phyloP scores from a whole-genome alignment of 1,140 invertebrate species.

The Oncopodura yosiiana region DNA sequence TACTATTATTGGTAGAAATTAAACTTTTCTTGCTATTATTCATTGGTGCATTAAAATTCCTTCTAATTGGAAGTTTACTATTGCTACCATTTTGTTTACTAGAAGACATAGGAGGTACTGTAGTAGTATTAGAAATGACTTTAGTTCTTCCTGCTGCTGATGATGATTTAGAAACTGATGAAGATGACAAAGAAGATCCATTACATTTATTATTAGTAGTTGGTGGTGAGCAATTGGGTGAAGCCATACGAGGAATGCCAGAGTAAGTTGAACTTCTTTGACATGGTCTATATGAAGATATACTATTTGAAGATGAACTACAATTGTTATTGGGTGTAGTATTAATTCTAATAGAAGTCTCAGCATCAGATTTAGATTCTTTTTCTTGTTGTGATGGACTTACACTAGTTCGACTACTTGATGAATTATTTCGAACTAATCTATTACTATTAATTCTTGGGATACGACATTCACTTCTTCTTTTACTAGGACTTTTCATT shows the following conservation, averaged over 20 bases:
- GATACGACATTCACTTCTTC: slow-evolving; percentile 21
- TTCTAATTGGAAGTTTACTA: slow-evolving; percentile 9
- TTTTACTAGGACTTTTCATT: slow-evolving; percentile 16
- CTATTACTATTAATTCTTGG: slow-evolving; percentile 12
- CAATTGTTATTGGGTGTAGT: slow-evolving; percentile 8
- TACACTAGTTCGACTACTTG: slow-evolving; percentile 1
- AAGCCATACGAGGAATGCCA: slow-evolving; percentile 25
- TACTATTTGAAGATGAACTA: slow-evolving; percentile 7
- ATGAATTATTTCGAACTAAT: slow-evolving; percentile 1
- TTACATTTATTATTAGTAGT: not conserved
- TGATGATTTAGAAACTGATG: not conserved
- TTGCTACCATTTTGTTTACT: too few relatives aligned
- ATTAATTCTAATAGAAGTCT: not conserved
- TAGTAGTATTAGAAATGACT: not conserved
- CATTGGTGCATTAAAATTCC: not conserved
- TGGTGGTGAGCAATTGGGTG: not conserved
- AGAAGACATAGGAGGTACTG: too few relatives aligned
- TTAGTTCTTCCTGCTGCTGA: not conserved
- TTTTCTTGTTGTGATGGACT: not conserved
- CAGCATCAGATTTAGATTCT: slow-evolving; percentile 9
- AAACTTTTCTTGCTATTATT: not conserved
- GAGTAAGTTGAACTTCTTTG: slow-evolving; percentile 11
- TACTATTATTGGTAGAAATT: not conserved
- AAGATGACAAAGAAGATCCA: not conserved
- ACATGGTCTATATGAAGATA: not conserved